Base-by-base conservation (phyloP, 2,888 invertebrate genomes). In the Agrochola lychnidis region DNA sequence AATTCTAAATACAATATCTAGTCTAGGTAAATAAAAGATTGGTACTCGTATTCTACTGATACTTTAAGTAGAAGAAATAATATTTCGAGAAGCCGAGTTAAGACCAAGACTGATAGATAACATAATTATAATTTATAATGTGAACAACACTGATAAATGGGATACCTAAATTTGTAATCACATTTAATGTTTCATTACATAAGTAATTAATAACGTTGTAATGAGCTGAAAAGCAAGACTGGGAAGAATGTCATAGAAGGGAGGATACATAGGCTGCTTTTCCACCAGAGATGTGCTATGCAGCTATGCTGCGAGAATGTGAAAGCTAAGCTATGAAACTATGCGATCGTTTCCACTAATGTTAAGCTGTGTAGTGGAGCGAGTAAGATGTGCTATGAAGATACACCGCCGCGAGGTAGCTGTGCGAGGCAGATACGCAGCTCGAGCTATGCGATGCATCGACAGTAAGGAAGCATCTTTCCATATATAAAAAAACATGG, bases 1-100 rank as follows among this genome's bases (percentile, higher is more conserved):
- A 59, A 78, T 68, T 42, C 16, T 59, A 53, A 78, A 57, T 51
- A 30, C 0, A 40, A 75, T 77, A 42, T 45, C 30, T 48, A 57
- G 56, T 51, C 53, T 56, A 10, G 10, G 40, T 42, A 77, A 56
- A 78, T 48, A 62, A 40, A 62, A 40, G 9, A 62, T 62, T 69
- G n/a, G n/a, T n/a, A 7, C 12, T 45, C n/a, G n/a, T n/a, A 69
- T 48, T 22, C 10, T 42, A 59, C n/a, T 19, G 48, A 36, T 48
- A 51, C 30, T 57, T 30, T 22, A 76, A 25, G 22, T 16, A 30
- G n/a, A 14, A 57, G n/a, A 30, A 59, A 51, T 67, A 48, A 48
- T 22, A 48, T 30, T 22, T 57, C 6, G 1, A 51, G 14, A 66
- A 78, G 48, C 25, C 16, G 12, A 56, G 25, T n/a, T 45, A 36